phyloP scores from a whole-genome alignment of 2,113 vertebrate genomes.

The Vanacampus margaritifer region DNA sequence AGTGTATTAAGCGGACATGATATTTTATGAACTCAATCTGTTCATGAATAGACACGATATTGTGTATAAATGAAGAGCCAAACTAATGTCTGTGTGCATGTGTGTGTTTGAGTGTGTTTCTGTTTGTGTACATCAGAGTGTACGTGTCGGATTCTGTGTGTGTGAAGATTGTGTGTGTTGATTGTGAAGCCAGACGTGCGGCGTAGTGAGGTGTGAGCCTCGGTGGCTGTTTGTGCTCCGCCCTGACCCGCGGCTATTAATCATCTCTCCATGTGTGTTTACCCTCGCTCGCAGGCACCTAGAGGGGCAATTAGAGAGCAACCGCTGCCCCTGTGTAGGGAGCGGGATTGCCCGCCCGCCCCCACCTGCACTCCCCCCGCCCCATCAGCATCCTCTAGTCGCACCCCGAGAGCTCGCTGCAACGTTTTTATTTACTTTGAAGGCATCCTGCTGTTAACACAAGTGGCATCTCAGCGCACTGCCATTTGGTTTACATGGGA shows the following conservation, averaged over 20 bases:
- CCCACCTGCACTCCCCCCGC: conserved; percentile 11
- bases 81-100: neutral
- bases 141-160: neutral
- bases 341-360: conserved; percentile 48
- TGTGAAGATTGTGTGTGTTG: conserved; percentile 23
- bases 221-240: conserved; percentile 53
- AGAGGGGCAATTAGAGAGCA: conserved; percentile 73
- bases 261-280: conserved; percentile 73
- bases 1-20: too few relatives aligned
- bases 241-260: conserved; percentile 70
- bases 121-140: neutral
- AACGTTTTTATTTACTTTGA: conserved; percentile 70
- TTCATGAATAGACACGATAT: too few relatives aligned
- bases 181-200: conserved; percentile 28
- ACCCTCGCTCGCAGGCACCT: conserved; percentile 71
- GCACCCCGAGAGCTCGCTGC: conserved; percentile 31
- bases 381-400: conserved; percentile 9
- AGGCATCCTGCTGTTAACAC: conserved; percentile 62
- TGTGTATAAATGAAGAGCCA: too few relatives aligned
- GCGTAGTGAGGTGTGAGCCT: conserved; percentile 57
- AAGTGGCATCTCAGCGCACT: conserved; percentile 51
- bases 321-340: conserved; percentile 36
- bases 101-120: neutral
- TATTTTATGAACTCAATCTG: too few relatives aligned
- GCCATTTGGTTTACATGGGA: conserved; percentile 56